These are phyloP conservation scores for Myotis daubentonii DNA, from an alignment of 2,797 vertebrate genomes.

Conservation along the genomic window DNA sequence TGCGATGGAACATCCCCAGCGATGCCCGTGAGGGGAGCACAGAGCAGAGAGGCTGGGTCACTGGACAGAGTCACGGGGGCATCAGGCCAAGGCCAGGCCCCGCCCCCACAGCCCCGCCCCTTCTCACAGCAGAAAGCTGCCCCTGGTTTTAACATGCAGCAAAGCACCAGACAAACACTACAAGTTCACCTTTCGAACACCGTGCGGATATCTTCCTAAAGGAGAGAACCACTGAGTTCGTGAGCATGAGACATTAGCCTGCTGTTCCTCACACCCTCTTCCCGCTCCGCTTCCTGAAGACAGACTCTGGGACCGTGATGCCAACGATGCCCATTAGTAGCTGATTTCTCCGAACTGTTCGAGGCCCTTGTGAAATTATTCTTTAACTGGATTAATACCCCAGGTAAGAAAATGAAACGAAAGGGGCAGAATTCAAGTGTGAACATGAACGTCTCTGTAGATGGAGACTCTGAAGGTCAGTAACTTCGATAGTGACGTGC, in stretches of 20 bases:
- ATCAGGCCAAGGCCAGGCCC: background rate
- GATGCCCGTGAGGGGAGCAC: background rate
- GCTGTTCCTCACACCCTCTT: background rate
- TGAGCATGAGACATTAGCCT: background rate
- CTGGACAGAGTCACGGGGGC: background rate
- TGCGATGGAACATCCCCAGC: background rate
- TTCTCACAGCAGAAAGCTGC: background rate
- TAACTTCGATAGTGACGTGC: background rate
- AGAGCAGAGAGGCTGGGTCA: background rate
- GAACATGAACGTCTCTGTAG: conserved; percentile 13
- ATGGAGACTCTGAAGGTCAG: conserved; percentile 11
- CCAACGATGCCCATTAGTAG: background rate
- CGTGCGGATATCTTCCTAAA: background rate
- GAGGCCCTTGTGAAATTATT: background rate
- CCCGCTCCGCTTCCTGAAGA: background rate
- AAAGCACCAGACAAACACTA: background rate
- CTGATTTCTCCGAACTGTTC: background rate
- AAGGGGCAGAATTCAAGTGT: background rate
- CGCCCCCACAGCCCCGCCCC: background rate
- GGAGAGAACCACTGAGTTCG: background rate
- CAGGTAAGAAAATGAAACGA: conserved; percentile 27
- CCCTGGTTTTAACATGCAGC: background rate
- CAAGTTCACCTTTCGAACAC: background rate
- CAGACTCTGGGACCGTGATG: background rate
- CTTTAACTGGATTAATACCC: conserved; percentile 28